Percentiles rank a stretch among this genome's conserved stretches.
These are phyloP conservation scores for Brachionus sp. DNA, from an alignment of 1,140 invertebrate species.

Conservation along the genomic window DNA sequence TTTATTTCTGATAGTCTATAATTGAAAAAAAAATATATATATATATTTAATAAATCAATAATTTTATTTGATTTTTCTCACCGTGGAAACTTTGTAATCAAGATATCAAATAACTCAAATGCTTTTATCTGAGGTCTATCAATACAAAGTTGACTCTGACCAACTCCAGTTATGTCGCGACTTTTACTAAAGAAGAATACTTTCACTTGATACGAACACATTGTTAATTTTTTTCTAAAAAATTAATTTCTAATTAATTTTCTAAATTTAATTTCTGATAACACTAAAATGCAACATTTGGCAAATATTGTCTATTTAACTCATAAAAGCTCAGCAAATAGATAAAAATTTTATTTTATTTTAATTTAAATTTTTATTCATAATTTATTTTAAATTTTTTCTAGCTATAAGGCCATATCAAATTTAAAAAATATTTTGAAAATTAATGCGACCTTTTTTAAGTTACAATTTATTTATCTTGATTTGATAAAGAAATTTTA, in stretches of 20 bases:
- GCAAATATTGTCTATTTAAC: neutral
- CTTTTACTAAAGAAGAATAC: conserved; percentile 82
- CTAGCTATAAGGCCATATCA: too few relatives aligned
- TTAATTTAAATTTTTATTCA: neutral
- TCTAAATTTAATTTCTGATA: neutral
- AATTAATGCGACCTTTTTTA: neutral
- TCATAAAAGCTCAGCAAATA: neutral
- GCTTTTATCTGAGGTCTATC: conserved; percentile 56
- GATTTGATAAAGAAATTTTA: neutral
- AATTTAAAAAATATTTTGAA: too few relatives aligned
- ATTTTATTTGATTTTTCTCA: conserved; percentile 12
- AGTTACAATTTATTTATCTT: neutral
- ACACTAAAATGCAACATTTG: neutral
- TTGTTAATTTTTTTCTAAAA: neutral
- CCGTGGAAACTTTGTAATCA: conserved; percentile 65
- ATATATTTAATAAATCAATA: neutral
- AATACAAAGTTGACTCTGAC: conserved; percentile 56
- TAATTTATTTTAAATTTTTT: neutral
- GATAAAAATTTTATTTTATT: neutral
- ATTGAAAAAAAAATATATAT: conserved; percentile 43
- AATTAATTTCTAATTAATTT: neutral
- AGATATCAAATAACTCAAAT: conserved; percentile 63
- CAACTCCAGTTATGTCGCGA: conserved; percentile 69
- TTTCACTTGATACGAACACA: conserved; percentile 60
- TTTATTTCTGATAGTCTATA: conserved; percentile 65